These are phyloP conservation scores for Zosterops japonicus DNA, from an alignment of 2,113 vertebrate species.

Conservation along the genomic window DNA sequence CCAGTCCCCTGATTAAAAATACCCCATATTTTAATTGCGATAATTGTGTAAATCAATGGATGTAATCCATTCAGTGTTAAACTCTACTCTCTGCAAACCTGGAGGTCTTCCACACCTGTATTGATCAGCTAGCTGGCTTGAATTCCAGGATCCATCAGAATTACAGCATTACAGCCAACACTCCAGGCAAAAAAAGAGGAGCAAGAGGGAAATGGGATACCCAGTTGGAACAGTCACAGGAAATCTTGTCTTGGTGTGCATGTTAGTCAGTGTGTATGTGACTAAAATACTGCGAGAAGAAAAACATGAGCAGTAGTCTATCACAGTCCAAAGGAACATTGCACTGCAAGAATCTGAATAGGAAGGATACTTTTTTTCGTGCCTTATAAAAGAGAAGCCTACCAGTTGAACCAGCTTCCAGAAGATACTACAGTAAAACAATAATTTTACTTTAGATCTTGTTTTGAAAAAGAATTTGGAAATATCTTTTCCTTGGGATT, in stretches of 20 bases:
- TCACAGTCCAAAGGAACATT: background rate
- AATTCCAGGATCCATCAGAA: background rate
- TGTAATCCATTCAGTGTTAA: background rate
- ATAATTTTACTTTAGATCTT: background rate
- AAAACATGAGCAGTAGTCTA: conserved; percentile 3
- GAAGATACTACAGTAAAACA: background rate
- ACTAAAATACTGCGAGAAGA: conserved; percentile 5
- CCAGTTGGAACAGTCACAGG: background rate
- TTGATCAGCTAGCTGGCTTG: background rate
- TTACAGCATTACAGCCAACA: background rate
- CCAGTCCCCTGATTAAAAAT: background rate
- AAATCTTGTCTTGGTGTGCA: conserved; percentile 5
- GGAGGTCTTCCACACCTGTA: background rate
- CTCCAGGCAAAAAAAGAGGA: background rate
- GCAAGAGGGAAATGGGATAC: background rate
- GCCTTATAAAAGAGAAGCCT: background rate
- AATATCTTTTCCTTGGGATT: background rate
- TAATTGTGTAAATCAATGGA: background rate
- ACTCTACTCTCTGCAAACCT: background rate
- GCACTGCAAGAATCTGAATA: background rate
- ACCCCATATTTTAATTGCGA: background rate
- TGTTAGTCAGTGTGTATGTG: background rate
- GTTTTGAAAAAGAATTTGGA: background rate
- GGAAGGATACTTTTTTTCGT: conserved; percentile 8
- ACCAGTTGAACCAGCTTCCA: background rate